Evolutionary conservation across 2,888 invertebrate genomes (phyloP).

Genomic region (Ligdia adustata): DNA sequence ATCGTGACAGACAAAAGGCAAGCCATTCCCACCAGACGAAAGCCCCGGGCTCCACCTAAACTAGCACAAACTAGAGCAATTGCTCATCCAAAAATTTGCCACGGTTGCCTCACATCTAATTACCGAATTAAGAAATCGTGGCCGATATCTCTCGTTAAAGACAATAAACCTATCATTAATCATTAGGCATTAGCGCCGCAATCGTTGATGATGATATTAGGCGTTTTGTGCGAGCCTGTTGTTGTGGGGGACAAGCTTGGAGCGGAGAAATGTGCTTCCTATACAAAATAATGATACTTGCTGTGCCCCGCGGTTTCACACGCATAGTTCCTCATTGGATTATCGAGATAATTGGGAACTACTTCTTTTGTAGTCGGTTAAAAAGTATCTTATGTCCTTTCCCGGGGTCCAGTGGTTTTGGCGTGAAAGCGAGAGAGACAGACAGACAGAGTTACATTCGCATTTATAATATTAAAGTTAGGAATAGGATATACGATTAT

Average conservation of each 20-base stretch:
- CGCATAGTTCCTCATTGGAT: no score
- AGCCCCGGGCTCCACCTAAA: constrained; percentile 11
- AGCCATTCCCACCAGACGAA: constrained; percentile 9
- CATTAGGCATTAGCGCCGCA: constrained; percentile 72
- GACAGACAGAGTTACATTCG: no score
- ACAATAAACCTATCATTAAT: constrained; percentile 80
- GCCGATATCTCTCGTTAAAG: constrained; percentile 70
- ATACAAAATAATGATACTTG: no score
- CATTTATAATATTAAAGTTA: no score
- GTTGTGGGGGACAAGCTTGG: constrained; percentile 38
- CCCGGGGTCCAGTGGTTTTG: no score
- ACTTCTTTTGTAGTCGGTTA: no score
- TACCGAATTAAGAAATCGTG: constrained; percentile 80
- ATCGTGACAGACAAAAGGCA: constrained; percentile 2
- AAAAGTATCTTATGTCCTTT: no score
- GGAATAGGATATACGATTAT: no score
- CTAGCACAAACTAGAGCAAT: constrained; percentile 38
- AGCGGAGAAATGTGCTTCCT: constrained; percentile 7
- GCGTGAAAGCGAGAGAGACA: no score
- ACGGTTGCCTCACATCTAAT: constrained; percentile 71
- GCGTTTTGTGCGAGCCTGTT: constrained; percentile 62
- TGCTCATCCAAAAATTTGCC: constrained; percentile 54
- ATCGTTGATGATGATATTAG: constrained; percentile 79
- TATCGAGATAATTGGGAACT: no score
- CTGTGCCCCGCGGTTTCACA: no score